Evolutionary conservation across 2,113 vertebrate genomes (phyloP).

Genomic region (Chloropsis hardwickii): DNA sequence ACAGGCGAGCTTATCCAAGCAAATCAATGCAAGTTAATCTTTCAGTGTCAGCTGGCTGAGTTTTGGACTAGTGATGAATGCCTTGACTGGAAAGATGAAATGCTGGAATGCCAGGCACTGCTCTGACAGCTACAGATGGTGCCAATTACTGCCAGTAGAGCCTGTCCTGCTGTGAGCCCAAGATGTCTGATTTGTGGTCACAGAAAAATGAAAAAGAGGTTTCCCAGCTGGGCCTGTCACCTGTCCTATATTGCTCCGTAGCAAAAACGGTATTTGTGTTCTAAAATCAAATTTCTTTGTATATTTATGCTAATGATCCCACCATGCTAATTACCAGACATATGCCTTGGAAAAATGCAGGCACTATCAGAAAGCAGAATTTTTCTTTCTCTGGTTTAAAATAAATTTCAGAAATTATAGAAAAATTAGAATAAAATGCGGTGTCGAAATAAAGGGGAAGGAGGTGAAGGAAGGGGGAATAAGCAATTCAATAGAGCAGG

Average conservation of each 20-base stretch:
- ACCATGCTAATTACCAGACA: slow-evolving; percentile 41
- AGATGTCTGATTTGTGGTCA: slow-evolving; percentile 82
- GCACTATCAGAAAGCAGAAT: neutral
- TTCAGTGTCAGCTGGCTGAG: slow-evolving; percentile 81
- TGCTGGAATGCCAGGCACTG: slow-evolving; percentile 77
- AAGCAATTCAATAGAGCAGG: slow-evolving; percentile 6
- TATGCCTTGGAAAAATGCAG: slow-evolving; percentile 28
- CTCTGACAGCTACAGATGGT: slow-evolving; percentile 89
- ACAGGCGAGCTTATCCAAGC: slow-evolving; percentile 80
- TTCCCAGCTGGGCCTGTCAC: slow-evolving; percentile 79
- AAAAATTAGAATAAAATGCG: slow-evolving; percentile 30
- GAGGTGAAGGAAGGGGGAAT: neutral
- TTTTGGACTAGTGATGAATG: slow-evolving; percentile 82
- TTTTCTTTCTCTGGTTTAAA: slow-evolving; percentile 24
- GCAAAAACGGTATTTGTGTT: slow-evolving; percentile 65
- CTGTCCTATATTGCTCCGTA: slow-evolving; percentile 68
- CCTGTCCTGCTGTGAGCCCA: slow-evolving; percentile 79
- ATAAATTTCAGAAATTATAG: slow-evolving; percentile 14
- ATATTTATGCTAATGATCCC: slow-evolving; percentile 51
- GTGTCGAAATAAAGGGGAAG: neutral
- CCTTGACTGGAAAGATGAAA: slow-evolving; percentile 81
- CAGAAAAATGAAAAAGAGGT: slow-evolving; percentile 76
- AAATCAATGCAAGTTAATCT: slow-evolving; percentile 89
- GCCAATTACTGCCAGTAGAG: slow-evolving; percentile 85
- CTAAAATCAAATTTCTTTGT: slow-evolving; percentile 62